Evolutionary conservation across 1,140 invertebrate species (phyloP).

Genomic region (Cherax quadricarinatus): DNA sequence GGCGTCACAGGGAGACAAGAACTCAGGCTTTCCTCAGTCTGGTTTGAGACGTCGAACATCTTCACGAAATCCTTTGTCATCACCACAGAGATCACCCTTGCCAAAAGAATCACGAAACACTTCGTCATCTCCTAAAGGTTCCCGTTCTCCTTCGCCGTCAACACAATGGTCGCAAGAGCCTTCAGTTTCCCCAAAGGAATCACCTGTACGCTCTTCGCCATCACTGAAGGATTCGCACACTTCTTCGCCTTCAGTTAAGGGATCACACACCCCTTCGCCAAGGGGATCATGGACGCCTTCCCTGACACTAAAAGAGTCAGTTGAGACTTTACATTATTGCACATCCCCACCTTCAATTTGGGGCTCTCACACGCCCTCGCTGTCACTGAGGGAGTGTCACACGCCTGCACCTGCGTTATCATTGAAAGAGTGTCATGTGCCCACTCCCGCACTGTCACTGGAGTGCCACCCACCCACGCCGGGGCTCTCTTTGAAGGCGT

Average conservation of each 20-base stretch:
- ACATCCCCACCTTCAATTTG: too few species aligned
- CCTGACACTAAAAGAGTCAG: not conserved
- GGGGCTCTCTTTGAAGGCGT: not conserved
- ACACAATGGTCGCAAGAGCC: not conserved
- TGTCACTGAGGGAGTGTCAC: not conserved
- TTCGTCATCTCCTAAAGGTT: not conserved
- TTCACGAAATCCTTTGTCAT: not conserved
- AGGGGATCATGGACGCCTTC: constrained; percentile 12
- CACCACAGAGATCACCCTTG: not conserved
- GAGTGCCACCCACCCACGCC: not conserved
- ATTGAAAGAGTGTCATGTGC: not conserved
- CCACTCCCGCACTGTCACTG: too few species aligned
- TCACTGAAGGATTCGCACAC: not conserved
- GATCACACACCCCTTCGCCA: not conserved
- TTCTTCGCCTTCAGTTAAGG: not conserved
- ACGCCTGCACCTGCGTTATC: not conserved
- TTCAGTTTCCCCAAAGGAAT: not conserved
- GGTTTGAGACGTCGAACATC: not conserved
- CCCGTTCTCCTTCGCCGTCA: not conserved
- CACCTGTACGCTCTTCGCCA: not conserved
- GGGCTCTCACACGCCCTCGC: not conserved
- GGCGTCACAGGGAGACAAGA: not conserved
- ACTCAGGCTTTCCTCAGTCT: not conserved
- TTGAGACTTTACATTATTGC: too few species aligned
- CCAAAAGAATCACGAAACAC: too few species aligned